These are phyloP conservation scores for Thymelicus lineola DNA, from an alignment of 2,888 invertebrate genomes.

Conservation along the genomic window DNA sequence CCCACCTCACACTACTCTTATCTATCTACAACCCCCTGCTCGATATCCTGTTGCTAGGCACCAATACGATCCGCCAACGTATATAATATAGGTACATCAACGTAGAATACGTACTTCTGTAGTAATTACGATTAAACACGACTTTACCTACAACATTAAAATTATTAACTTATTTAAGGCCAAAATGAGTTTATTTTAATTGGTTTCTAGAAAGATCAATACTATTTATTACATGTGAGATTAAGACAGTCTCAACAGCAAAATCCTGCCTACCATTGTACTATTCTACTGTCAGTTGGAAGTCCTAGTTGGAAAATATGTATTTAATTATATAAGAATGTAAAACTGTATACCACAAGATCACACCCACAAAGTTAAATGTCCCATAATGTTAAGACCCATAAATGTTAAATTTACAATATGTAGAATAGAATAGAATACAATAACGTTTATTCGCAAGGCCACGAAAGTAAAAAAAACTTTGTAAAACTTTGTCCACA, in stretches of 20 bases:
- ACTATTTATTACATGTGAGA: neutral
- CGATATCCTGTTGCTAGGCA: slow-evolving; percentile 49
- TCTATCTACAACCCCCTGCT: slow-evolving; percentile 44
- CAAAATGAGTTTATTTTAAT: neutral
- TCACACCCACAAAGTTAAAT: no score
- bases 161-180: neutral
- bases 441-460: no score
- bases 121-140: neutral
- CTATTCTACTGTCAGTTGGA: no score
- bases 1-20: slow-evolving; percentile 47
- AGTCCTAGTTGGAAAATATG: no score
- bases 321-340: no score
- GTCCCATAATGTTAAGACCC: no score
- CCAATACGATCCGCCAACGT: slow-evolving; percentile 38
- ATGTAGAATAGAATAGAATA: no score
- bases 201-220: neutral
- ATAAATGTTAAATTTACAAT: no score
- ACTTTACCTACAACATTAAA: neutral
- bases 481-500: no score
- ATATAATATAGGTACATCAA: slow-evolving; percentile 38
- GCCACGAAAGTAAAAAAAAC: no score
- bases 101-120: slow-evolving; percentile 11
- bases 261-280: no score
- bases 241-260: neutral
- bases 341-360: no score